These are phyloP conservation scores for Microtus pennsylvanicus DNA, from an alignment of 2,113 vertebrate species.

Conservation along the genomic window DNA sequence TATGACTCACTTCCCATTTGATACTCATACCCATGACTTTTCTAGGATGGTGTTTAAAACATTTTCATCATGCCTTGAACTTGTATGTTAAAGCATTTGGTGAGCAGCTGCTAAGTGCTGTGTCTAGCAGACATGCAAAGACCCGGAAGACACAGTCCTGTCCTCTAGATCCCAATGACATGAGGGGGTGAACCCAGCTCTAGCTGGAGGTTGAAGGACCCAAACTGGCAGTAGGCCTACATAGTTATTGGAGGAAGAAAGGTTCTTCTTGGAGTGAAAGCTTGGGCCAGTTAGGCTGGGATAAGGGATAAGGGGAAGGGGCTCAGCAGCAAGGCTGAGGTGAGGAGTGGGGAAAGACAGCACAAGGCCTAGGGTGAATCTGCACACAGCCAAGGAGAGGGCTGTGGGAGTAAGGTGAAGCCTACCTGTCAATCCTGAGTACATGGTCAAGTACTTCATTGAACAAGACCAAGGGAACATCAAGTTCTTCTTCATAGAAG, in stretches of 20 bases:
- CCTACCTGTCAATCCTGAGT: constrained; percentile 96
- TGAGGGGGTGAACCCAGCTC: no score
- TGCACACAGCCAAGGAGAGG: accelerated
- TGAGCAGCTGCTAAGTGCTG: background rate
- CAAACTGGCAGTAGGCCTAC: accelerated
- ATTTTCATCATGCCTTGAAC: background rate
- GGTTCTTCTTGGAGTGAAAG: background rate
- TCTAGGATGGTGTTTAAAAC: background rate
- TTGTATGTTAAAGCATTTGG: background rate
- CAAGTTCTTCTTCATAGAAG: constrained; percentile 98
- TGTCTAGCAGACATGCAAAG: background rate
- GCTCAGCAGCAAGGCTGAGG: background rate
- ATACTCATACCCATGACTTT: background rate
- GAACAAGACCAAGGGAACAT: constrained; percentile 97
- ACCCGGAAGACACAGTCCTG: accelerated
- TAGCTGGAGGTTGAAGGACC: background rate
- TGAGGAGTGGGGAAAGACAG: background rate
- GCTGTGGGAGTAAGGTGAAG: background rate
- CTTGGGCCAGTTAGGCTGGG: background rate
- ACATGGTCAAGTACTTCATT: constrained; percentile 99
- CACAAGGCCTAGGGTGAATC: accelerated
- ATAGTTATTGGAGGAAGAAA: background rate
- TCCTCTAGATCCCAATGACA: background rate
- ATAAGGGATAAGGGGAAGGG: background rate
- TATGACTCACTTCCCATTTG: accelerated